Evolutionary conservation across 2,797 vertebrate species (phyloP).

Genomic region (Chaenodraco wilsoni): DNA sequence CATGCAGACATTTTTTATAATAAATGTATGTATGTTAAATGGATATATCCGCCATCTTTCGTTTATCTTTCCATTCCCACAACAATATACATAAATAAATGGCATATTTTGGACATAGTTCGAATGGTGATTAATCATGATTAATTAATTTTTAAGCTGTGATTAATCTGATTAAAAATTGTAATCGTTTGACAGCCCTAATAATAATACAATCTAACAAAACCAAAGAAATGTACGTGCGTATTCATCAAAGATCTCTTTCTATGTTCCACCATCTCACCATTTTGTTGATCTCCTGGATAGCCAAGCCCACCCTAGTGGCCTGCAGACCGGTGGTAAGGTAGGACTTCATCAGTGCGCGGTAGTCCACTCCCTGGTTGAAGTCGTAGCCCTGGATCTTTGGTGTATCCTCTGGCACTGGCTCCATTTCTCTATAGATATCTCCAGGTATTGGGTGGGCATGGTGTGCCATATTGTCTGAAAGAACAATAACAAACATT

Average conservation of each 20-base stretch:
- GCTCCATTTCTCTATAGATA: background rate
- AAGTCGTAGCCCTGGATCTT: constrained; percentile 88
- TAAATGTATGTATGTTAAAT: too few relatives aligned
- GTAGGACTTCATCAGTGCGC: constrained; percentile 80
- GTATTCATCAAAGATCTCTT: background rate
- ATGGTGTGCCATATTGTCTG: constrained; percentile 12
- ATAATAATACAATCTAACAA: too few relatives aligned
- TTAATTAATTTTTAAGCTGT: too few relatives aligned
- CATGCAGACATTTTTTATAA: too few relatives aligned
- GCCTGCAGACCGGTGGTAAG: constrained; percentile 88
- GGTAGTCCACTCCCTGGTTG: constrained; percentile 82
- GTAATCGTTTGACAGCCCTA: too few relatives aligned
- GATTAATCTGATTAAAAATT: too few relatives aligned
- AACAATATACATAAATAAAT: too few relatives aligned
- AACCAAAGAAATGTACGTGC: too few relatives aligned
- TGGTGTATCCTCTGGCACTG: constrained; percentile 75
- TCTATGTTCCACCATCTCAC: constrained; percentile 62
- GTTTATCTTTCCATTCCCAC: too few relatives aligned
- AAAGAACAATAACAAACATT: background rate
- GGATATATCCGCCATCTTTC: too few relatives aligned
- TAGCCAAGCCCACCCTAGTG: constrained; percentile 84
- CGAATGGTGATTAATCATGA: too few relatives aligned
- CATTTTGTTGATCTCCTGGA: constrained; percentile 87
- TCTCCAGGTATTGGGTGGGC: background rate
- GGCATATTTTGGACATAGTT: too few relatives aligned